Percentiles rank a stretch among this genome's conserved stretches.
Evolutionary conservation across 2,888 invertebrate genomes (phyloP).

Genomic region (Pristionchus fissidentatus): DNA sequence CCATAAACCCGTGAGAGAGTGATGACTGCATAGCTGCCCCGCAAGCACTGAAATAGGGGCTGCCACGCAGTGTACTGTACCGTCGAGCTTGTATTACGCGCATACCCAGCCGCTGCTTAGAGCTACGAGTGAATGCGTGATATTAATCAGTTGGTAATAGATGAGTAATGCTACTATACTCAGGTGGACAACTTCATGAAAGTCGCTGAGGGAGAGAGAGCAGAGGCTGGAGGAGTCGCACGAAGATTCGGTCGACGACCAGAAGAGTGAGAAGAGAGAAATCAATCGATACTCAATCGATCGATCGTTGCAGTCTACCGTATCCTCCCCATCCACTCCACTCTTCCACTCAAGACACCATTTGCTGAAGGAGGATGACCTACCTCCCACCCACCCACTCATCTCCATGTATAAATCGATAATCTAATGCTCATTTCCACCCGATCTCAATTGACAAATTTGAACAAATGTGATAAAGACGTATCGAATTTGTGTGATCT

Average conservation of each 20-base stretch:
- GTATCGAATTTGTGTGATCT: slow-evolving; percentile 34
- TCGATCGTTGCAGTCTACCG: background rate
- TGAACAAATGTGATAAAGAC: slow-evolving; percentile 37
- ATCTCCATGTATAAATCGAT: slow-evolving; percentile 1
- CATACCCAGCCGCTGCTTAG: background rate
- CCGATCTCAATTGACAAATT: slow-evolving; percentile 19
- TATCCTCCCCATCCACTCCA: background rate
- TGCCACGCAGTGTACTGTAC: background rate
- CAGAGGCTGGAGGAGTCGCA: slow-evolving; percentile 36
- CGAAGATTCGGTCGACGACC: slow-evolving; percentile 37
- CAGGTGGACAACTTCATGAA: slow-evolving; percentile 74
- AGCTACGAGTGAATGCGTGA: background rate
- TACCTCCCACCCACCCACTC: background rate
- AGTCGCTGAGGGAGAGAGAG: slow-evolving; percentile 68
- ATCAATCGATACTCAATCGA: slow-evolving; percentile 12
- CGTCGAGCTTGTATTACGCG: background rate
- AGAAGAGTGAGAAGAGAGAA: background rate
- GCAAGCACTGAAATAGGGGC: background rate
- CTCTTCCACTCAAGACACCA: slow-evolving; percentile 38
- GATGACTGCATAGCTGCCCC: slow-evolving; percentile 36
- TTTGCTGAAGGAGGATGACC: background rate
- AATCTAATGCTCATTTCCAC: slow-evolving; percentile 30
- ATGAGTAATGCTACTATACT: no score
- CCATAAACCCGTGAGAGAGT: slow-evolving; percentile 1
- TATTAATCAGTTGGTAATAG: slow-evolving; percentile 1